Evolutionary conservation across 2,113 vertebrate species (phyloP), one percentile per base, ranked within the genome.

Genomic region (Zootoca vivipara): DNA sequence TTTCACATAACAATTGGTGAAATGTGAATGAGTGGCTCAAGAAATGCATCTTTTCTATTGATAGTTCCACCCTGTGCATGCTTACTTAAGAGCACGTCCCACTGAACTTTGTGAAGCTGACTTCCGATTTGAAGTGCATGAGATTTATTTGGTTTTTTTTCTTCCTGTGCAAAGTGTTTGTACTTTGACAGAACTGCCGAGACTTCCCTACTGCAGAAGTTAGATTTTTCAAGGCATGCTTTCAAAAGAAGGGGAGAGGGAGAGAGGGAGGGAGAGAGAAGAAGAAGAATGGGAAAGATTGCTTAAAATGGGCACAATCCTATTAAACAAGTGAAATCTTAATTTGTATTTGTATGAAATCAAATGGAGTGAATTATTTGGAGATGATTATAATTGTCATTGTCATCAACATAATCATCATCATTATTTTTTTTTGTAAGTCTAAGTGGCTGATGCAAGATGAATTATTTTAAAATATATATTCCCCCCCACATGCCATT

Each of bases 311-410:
- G 83, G 87, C 88, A 93, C 89, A 92, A 92, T 93, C 82, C 83
- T 92, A 91, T 94, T 93, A 90, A 92, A 92, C 94, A 95, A 95
- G 93, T 92, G 85, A 96, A 96, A 96, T 92, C 91, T 77, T 91
- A 91, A 91, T 96, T 96, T 91, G 90, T 94, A 94, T 94, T 95
- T 96, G 90, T 91, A 93, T 83, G 46, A 92, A 95, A 89, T 90
- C 95, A 95, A 96, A 95, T 94, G 79, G 79, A 92, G 15, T 92
- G 88, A 94, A 94, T 95, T 96, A 92, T 96, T 95, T 96, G 96
- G 90, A 92, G 82, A 90, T 95, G 91, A 96, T 96, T 96, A 93
- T 94, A 95, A 96, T 96, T 95, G 93, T 95, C 94, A 90, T 93
- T 88, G 92, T 94, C 90, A 30, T 95, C 94, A 96, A 94, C 78